These are phyloP conservation scores for Ceratina calcarata DNA, from an alignment of 1,140 invertebrate genomes.

Conservation along the genomic window DNA sequence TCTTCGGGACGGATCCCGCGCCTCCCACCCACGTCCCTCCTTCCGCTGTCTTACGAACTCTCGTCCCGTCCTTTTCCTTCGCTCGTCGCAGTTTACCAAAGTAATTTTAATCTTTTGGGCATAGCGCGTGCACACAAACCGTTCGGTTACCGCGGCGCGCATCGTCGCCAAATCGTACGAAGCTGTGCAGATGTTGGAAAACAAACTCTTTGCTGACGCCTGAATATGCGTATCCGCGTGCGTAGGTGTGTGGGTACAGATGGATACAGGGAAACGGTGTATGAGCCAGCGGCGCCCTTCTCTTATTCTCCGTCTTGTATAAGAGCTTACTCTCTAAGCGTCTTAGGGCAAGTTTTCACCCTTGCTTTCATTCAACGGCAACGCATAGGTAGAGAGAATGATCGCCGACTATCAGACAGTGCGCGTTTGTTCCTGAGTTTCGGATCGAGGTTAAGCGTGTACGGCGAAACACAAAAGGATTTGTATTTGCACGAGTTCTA, in stretches of 20 bases:
- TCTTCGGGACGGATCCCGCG: conserved; percentile 25
- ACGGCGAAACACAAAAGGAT: conserved; percentile 8
- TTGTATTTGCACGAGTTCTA: background rate
- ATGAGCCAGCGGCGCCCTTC: conserved; percentile 56
- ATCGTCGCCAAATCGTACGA: conserved; percentile 1
- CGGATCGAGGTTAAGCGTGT: conserved; percentile 12
- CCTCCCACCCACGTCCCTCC: conserved; percentile 20
- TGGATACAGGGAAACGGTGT: background rate
- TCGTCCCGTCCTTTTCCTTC: conserved; percentile 35
- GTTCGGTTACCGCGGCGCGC: conserved; percentile 25
- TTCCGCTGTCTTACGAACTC: conserved; percentile 14
- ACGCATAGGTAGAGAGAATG: conserved; percentile 49
- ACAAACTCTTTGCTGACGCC: conserved; percentile 25
- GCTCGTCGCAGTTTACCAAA: conserved; percentile 71
- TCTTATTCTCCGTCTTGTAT: conserved; percentile 77
- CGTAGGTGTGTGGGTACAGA: background rate
- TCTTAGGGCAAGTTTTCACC: conserved; percentile 80
- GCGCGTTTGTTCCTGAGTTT: conserved; percentile 9
- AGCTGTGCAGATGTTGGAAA: conserved; percentile 33
- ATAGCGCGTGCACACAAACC: conserved; percentile 48
- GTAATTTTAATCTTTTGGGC: conserved; percentile 79
- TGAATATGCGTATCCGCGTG: background rate
- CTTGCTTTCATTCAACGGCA: conserved; percentile 63
- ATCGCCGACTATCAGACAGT: conserved; percentile 34
- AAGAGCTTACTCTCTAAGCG: conserved; percentile 79